Evolutionary conservation across 2,797 vertebrate genomes (phyloP).

Genomic region (Capromys pilorides): DNA sequence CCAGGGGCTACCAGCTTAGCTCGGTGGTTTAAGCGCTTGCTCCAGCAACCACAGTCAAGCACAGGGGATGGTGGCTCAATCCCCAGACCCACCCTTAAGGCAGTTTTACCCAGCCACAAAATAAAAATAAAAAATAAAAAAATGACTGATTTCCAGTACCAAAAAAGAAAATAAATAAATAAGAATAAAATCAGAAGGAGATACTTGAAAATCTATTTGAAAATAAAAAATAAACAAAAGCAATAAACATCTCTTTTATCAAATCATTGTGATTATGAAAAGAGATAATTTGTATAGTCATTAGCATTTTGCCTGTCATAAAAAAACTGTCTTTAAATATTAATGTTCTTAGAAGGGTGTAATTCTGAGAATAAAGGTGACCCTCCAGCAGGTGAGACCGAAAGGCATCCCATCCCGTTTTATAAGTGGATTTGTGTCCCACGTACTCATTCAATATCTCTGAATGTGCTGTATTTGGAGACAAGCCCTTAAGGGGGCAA

Average conservation of each 20-base stretch:
- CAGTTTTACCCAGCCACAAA: no score
- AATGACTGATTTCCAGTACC: no score
- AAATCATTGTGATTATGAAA: slow-evolving; percentile 1
- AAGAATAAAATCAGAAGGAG: no score
- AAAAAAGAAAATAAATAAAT: no score
- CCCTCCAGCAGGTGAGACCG: not conserved
- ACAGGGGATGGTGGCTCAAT: no score
- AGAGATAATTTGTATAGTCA: not conserved
- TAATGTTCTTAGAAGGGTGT: not conserved
- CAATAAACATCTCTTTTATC: not conserved
- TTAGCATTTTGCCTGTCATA: not conserved
- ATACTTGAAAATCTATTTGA: not conserved
- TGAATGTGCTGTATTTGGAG: not conserved
- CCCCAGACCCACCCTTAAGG: no score
- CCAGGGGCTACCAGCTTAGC: no score
- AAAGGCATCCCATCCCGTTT: not conserved
- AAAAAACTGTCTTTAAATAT: not conserved
- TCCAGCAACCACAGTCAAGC: no score
- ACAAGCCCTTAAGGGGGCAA: not conserved
- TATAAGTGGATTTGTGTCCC: not conserved
- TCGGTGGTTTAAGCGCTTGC: no score
- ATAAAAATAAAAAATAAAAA: no score
- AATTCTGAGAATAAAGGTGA: not conserved
- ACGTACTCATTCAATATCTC: not conserved
- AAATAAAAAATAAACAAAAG: not conserved